These are phyloP conservation scores for Hydrolagus affinis DNA, from an alignment of 2,113 vertebrate genomes.

Conservation along the genomic window DNA sequence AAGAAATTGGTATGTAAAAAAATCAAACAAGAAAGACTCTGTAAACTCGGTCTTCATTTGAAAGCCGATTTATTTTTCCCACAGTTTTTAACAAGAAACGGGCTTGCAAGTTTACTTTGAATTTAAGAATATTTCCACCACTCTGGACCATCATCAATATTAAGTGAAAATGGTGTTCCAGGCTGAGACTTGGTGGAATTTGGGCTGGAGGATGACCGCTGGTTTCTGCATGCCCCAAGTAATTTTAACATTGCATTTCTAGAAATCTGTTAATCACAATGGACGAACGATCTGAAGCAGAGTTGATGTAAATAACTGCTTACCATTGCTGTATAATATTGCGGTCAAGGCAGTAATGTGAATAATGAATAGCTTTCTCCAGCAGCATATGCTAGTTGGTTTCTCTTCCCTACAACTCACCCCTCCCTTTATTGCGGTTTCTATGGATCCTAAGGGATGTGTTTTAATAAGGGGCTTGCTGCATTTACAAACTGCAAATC, in stretches of 20 bases:
- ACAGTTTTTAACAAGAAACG: no score
- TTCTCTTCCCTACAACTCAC: neutral
- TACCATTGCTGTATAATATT: neutral
- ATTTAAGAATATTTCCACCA: no score
- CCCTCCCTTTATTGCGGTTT: neutral
- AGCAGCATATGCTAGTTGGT: neutral
- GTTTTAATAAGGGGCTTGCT: conserved; percentile 27
- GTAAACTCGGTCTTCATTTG: no score
- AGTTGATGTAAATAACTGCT: conserved; percentile 7
- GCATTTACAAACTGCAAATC: conserved; percentile 9
- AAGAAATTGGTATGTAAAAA: no score
- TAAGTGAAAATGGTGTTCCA: no score
- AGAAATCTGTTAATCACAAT: neutral
- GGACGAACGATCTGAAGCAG: neutral
- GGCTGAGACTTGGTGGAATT: no score
- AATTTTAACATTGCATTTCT: neutral
- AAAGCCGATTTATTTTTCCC: no score
- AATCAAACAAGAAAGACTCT: no score
- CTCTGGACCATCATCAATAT: no score
- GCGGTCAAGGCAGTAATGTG: conserved; percentile 3
- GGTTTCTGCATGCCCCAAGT: neutral
- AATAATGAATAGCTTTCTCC: conserved; percentile 22
- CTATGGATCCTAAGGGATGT: neutral
- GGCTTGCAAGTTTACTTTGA: no score
- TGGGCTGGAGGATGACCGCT: no score